Evolutionary conservation across 2,113 vertebrate species (phyloP), one percentile per base, ranked within the genome.

Genomic region (Alethe diademata): DNA sequence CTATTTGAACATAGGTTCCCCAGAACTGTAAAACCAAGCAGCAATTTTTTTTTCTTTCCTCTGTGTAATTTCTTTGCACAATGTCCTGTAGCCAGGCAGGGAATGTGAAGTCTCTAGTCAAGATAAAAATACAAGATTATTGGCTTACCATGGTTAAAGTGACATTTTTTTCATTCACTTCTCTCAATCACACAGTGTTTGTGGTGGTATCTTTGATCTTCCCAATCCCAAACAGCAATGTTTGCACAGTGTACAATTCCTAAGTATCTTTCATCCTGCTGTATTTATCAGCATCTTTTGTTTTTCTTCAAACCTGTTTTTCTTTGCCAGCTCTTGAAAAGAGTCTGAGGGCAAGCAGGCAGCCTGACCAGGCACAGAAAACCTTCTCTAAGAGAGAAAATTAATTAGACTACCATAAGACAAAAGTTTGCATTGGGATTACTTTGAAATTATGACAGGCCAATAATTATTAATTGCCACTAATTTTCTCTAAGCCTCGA

Each of bases 151-250:
- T 82, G 26, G 29, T 73, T 84, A 70, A 33, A 50, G 24, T 19
- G 8, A 47, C 14, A 11, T 29, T 80, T 74, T 51, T 81, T 83
- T 50, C 23, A 11, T 76, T 88, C 47, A 31, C 19, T 50, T 93
- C 12, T 90, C 28, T 86, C 22, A n/a, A 9, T 18, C 35, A 18
- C 0, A 0, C 33, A 16, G 40, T 56, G 31, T 74, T 82, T 4
- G 2, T 45, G 13, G 25, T 85, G 75, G 10, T 57, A 17, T 65
- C 64, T 86, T 80, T 88, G 45, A 54, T 86, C 38, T 70, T 91
- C 25, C 53, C 40, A 35, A 6, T 88, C 26, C n/a, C 17, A 45
- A 88, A 53, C 24, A 78, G 23, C 42, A 50, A 8, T 62, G 15
- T 80, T 65, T n/a, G 56, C 29, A 23, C 36, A 57, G 17, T 57